phyloP scores from a whole-genome alignment of 2,797 vertebrate genomes.

The Aratinga solstitialis region DNA sequence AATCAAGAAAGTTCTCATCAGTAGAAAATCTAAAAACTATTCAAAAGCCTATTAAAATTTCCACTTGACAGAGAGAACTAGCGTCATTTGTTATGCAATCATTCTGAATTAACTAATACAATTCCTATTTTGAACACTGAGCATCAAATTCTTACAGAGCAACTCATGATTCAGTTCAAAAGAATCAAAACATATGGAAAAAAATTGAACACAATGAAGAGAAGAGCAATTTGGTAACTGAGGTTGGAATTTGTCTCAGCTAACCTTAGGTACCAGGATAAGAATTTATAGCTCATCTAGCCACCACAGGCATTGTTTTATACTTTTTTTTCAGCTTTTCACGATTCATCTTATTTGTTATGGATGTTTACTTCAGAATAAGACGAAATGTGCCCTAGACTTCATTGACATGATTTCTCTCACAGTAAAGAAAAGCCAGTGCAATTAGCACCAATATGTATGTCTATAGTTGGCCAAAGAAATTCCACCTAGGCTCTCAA shows the following conservation, averaged over 20 bases:
- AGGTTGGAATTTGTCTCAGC: not conserved
- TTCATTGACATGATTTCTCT: not conserved
- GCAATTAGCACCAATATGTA: not conserved
- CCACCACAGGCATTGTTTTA: not conserved
- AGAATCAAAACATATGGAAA: not conserved
- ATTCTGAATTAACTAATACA: not conserved
- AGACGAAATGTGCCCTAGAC: not conserved
- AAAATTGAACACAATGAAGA: not conserved
- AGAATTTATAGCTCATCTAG: not conserved
- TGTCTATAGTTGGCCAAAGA: not conserved
- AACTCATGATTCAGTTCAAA: not conserved
- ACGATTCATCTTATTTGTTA: not conserved
- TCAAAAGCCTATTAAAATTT: not conserved
- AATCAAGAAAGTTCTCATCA: not conserved
- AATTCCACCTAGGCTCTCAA: not conserved
- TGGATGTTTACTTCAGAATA: not conserved
- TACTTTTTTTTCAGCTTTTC: not conserved
- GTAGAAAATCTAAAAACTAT: not conserved
- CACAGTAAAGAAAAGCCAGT: not conserved
- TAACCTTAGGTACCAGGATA: not conserved
- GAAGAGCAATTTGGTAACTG: not conserved
- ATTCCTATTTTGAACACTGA: not conserved
- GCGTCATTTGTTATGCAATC: not conserved
- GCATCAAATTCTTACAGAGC: not conserved
- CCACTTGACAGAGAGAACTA: not conserved